A percentile compares a stretch with the other conserved stretches of the same genome.
These are phyloP conservation scores for Acronicta psi DNA, from an alignment of 2,888 invertebrate genomes.

Conservation along the genomic window DNA sequence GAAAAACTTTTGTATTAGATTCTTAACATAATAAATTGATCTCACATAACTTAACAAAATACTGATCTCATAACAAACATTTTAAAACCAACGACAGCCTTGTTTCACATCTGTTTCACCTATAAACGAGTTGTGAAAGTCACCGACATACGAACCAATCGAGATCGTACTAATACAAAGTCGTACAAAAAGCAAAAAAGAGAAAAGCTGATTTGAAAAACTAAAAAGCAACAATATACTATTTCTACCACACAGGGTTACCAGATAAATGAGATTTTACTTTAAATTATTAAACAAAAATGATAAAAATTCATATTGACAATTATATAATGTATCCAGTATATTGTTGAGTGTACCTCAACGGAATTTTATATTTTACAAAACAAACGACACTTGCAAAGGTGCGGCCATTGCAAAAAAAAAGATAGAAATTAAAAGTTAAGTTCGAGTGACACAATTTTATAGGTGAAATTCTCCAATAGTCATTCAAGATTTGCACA, in stretches of 20 bases:
- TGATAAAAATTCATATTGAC: neutral
- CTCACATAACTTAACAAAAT: slow-evolving; percentile 75
- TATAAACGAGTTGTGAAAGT: slow-evolving; percentile 85
- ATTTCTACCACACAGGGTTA: slow-evolving; percentile 54
- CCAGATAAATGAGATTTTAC: slow-evolving; percentile 23
- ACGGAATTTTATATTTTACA: neutral
- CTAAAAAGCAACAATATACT: slow-evolving; percentile 42
- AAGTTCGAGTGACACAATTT: slow-evolving; percentile 65
- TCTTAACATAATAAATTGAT: slow-evolving; percentile 62
- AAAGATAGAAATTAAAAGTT: slow-evolving; percentile 6
- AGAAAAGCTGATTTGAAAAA: slow-evolving; percentile 9
- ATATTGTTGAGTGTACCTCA: neutral
- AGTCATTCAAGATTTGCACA: slow-evolving; percentile 30
- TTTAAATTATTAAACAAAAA: neutral
- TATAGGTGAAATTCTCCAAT: slow-evolving; percentile 77
- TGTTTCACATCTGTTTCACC: slow-evolving; percentile 85
- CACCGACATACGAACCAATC: slow-evolving; percentile 41
- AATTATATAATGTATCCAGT: neutral
- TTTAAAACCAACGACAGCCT: slow-evolving; percentile 62
- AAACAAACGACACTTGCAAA: slow-evolving; percentile 22
- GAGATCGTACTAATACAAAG: slow-evolving; percentile 52
- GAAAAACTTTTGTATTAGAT: slow-evolving; percentile 68
- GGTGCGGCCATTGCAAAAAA: slow-evolving; percentile 26
- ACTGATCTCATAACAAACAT: slow-evolving; percentile 76
- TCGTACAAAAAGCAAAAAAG: slow-evolving; percentile 22